A percentile compares a stretch with the other conserved stretches of the same genome.
Conservation (phyloP, 92 coral and sea anemone genomes). For the Epizoanthus stellaris region DNA sequence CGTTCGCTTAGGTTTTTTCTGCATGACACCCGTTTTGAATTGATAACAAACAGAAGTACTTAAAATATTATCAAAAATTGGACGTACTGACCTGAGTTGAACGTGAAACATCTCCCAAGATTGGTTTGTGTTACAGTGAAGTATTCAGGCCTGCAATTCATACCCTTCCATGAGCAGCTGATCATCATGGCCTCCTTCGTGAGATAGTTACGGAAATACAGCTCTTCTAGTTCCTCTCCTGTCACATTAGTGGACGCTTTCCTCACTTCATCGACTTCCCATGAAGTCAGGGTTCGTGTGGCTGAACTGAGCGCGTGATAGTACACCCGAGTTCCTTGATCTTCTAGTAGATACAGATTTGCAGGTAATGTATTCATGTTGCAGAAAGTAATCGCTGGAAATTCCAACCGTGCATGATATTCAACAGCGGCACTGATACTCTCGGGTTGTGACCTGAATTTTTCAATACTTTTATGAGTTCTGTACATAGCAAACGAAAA, state of each 20-base stretch:
- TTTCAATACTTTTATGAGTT: background rate
- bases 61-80: too few species aligned
- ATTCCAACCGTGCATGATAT: background rate
- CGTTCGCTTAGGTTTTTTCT: too few species aligned
- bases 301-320: background rate
- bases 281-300: background rate
- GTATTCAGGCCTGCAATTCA: too few species aligned
- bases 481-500: background rate
- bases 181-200: too few species aligned
- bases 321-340: constrained; percentile 1
- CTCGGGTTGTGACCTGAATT: background rate
- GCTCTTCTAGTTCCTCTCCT: background rate
- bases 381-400: constrained; percentile 35
- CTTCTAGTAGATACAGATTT: background rate
- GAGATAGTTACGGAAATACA: background rate
- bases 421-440: background rate
- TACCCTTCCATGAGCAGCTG: too few species aligned
- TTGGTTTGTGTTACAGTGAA: too few species aligned
- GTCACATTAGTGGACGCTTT: background rate
- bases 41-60: too few species aligned
- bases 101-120: too few species aligned
- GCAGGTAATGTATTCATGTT: background rate
- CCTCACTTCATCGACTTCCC: background rate
- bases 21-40: too few species aligned
- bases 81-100: too few species aligned